Evolutionary conservation across 2,888 invertebrate genomes (phyloP), one percentile per base, ranked within the genome.

Genomic region (Epistrophe eligans): DNA sequence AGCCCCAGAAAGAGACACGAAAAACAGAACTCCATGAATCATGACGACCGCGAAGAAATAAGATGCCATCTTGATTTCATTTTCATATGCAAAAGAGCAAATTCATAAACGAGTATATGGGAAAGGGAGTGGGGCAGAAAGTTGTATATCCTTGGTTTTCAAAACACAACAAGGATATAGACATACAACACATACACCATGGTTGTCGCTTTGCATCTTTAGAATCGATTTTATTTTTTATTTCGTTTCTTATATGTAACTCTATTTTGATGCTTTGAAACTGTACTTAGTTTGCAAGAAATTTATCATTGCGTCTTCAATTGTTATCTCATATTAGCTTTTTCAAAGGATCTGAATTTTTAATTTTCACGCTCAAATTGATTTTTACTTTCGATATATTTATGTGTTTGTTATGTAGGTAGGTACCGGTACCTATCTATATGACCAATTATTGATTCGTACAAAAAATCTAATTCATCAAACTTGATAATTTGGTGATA

Each of bases 11-110:
- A 79, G 28, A 67, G 43, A 73, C 43, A 35, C 43, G 7, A 19
- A 19, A 67, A 15, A 60, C 55, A 55, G n/a, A 70, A 40, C 38
- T 43, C 67, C 50, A 79, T 84, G 80, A 76, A 80, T 80, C 79
- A 84, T 80, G 71, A 76, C 64, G 60, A 73, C 77, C 67, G 73
- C 81, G 77, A 77, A 57, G 38, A 58, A 85, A 62, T 32, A 77
- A 48, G 81, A 70, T 82, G 77, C 73, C 67, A 79, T 87, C 83
- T 76, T 80, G 79, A 79, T 79, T 77, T 79, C 55, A 79, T 82
- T 84, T 79, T 79, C 84, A 79, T 79, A 82, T 83, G 74, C 83
- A 79, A 82, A 80, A 77, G 74, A 84, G 70, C 67, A 77, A 77
- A 62, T 45, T 77, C 57, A 58, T 70, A 48, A 72, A 60, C 35